These are phyloP conservation scores for Arion vulgaris DNA, from an alignment of 1,140 invertebrate genomes.

Conservation along the genomic window DNA sequence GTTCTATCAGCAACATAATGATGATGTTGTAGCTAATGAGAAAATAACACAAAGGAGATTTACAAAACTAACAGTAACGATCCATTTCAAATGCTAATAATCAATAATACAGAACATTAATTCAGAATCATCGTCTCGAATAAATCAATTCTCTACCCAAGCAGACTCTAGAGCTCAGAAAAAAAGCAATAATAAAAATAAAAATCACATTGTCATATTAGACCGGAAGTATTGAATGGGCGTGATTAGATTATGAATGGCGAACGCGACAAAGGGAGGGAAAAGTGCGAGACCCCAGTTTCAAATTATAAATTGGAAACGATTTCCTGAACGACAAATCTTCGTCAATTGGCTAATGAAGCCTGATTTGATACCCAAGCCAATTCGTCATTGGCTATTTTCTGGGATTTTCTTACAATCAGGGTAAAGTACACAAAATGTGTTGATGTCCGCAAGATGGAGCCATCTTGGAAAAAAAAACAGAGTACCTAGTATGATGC, in stretches of 20 bases:
- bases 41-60: too few species aligned
- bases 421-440: neutral
- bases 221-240: constrained; percentile 16
- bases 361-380: neutral
- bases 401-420: neutral
- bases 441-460: too few species aligned
- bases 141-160: neutral
- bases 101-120: neutral
- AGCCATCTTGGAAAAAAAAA: too few species aligned
- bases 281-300: neutral
- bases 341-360: constrained; percentile 16
- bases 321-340: constrained; percentile 11
- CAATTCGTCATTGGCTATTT: constrained; percentile 8
- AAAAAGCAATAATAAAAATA: too few species aligned
- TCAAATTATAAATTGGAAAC: constrained; percentile 15
- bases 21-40: too few species aligned
- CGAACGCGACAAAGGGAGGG: neutral
- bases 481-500: too few species aligned
- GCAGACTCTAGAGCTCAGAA: neutral
- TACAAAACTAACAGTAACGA: too few species aligned
- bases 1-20: too few species aligned
- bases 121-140: neutral
- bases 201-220: neutral
- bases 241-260: constrained; percentile 14
- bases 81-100: neutral